Evolutionary conservation across 2,113 vertebrate species (phyloP).

Genomic region (Desmodus rotundus): DNA sequence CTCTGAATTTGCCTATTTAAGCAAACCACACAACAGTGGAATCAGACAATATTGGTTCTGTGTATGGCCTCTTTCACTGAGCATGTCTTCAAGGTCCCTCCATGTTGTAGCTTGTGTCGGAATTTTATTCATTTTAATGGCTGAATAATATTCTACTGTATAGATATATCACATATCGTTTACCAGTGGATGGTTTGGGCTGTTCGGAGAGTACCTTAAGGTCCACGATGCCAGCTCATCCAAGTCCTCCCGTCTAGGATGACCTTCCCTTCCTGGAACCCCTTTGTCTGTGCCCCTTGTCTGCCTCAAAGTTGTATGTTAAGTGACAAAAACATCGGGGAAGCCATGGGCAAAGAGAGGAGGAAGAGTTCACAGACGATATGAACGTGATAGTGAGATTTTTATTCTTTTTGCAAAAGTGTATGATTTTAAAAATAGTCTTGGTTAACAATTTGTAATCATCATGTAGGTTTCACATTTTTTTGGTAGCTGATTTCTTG

Average conservation of each 20-base stretch:
- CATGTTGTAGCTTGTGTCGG: not conserved
- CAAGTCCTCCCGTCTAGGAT: not conserved
- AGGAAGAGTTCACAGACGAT: not conserved
- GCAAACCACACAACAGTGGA: not conserved
- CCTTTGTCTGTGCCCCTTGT: not conserved
- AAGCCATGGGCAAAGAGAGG: not conserved
- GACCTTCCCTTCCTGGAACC: not conserved
- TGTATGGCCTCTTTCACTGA: not conserved
- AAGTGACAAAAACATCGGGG: not conserved
- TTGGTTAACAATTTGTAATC: not conserved
- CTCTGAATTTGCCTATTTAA: not conserved
- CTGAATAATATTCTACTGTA: not conserved
- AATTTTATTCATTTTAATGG: not conserved
- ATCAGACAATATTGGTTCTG: not conserved
- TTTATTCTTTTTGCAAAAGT: slow-evolving; percentile 10
- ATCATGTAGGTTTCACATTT: not conserved
- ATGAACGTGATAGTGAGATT: not conserved
- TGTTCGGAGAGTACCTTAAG: not conserved
- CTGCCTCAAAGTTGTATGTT: not conserved
- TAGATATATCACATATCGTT: not conserved
- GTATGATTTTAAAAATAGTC: not conserved
- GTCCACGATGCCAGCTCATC: not conserved
- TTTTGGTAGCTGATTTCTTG: slow-evolving; percentile 9
- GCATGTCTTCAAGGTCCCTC: not conserved
- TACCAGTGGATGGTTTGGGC: not conserved